Evolutionary conservation across 2,113 vertebrate genomes (phyloP).

Genomic region (Vombatus ursinus): DNA sequence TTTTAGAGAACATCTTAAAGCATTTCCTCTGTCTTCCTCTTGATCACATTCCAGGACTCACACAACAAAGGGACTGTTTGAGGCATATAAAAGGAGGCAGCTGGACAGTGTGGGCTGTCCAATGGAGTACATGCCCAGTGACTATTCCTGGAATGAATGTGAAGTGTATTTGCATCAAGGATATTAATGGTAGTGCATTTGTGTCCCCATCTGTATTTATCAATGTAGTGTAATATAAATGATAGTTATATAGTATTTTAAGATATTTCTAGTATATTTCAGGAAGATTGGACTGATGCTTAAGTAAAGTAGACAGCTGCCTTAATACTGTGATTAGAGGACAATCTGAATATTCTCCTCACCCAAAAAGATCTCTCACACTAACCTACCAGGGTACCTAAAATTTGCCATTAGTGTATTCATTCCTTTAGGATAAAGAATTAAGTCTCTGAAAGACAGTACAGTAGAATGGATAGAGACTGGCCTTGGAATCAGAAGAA

Average conservation of each 20-base stretch:
- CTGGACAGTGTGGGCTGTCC: background rate
- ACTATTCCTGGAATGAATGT: constrained; percentile 4
- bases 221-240: background rate
- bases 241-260: background rate
- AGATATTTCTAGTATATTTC: background rate
- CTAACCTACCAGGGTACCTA: background rate
- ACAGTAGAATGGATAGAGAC: background rate
- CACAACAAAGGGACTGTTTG: background rate
- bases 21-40: constrained; percentile 21
- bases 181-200: background rate
- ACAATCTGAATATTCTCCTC: background rate
- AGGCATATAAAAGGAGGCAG: background rate
- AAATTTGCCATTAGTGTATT: background rate
- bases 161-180: background rate
- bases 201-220: background rate
- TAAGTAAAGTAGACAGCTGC: background rate
- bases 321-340: background rate
- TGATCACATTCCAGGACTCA: background rate
- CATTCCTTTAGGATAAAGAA: background rate
- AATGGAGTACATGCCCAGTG: background rate
- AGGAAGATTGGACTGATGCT: background rate
- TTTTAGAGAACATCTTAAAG: background rate
- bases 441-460: background rate
- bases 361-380: background rate
- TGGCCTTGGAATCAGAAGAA: too few relatives aligned